phyloP scores from a whole-genome alignment of 2,888 invertebrate genomes.

The Cephus rjabovi region DNA sequence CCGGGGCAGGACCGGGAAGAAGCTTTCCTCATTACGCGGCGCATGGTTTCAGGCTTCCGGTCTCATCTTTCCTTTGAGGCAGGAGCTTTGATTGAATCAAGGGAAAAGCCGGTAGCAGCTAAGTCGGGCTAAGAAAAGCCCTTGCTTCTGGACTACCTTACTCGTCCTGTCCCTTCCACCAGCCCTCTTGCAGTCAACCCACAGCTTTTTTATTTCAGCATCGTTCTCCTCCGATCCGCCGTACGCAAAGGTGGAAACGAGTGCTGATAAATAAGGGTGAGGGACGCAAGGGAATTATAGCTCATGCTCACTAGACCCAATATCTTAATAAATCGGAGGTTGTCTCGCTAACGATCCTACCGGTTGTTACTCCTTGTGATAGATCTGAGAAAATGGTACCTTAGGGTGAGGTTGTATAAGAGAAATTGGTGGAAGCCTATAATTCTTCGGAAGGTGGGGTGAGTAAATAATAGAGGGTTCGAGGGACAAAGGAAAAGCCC shows the following conservation, averaged over 20 bases:
- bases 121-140: slow-evolving; percentile 31
- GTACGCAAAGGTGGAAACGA: neutral
- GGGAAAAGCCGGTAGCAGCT: slow-evolving; percentile 43
- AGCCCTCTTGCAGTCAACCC: neutral
- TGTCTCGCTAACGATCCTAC: neutral
- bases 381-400: neutral
- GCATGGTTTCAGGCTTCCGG: slow-evolving; percentile 44
- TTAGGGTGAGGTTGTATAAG: neutral
- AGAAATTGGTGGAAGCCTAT: neutral
- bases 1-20: slow-evolving; percentile 33
- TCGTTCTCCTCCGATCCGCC: neutral
- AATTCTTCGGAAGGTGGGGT: neutral
- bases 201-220: neutral
- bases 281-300: neutral
- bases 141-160: slow-evolving; percentile 46
- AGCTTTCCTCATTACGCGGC: slow-evolving; percentile 54
- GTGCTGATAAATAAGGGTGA: neutral
- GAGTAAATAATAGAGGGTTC: no score
- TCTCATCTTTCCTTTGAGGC: slow-evolving; percentile 53
- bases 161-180: slow-evolving; percentile 44
- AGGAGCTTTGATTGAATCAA: slow-evolving; percentile 54
- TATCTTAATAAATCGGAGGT: neutral
- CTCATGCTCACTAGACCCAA: neutral
- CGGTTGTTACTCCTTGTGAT: neutral
- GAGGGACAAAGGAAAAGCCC: no score